phyloP scores from a whole-genome alignment of 2,797 vertebrate genomes.

The Gymnothorax reevesii region DNA sequence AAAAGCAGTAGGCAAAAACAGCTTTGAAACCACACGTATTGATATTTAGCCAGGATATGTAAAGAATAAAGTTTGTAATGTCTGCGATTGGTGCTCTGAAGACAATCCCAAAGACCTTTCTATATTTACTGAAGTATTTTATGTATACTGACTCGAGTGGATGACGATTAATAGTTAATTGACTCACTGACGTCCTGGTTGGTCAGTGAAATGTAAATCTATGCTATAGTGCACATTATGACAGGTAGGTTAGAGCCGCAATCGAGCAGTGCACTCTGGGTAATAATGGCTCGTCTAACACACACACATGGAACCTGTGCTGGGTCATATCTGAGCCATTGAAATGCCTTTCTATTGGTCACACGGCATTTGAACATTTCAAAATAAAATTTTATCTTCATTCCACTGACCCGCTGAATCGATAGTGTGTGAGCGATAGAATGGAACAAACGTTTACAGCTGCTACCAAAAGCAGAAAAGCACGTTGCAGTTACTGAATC shows the following conservation, averaged over 20 bases:
- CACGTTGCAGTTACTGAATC: too few relatives aligned
- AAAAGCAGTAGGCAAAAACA: too few relatives aligned
- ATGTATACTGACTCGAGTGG: too few relatives aligned
- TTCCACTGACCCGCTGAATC: background rate
- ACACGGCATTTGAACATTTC: too few relatives aligned
- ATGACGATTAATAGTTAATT: too few relatives aligned
- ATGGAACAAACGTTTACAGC: background rate
- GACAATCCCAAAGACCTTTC: too few relatives aligned
- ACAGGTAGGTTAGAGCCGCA: background rate
- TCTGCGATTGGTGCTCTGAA: background rate
- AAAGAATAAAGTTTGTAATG: background rate
- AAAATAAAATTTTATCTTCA: background rate
- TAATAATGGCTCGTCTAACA: background rate
- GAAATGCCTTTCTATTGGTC: too few relatives aligned
- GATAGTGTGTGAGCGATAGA: background rate
- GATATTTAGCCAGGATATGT: background rate
- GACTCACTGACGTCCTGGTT: too few relatives aligned
- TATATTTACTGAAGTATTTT: too few relatives aligned
- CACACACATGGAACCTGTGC: background rate
- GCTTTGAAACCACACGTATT: background rate
- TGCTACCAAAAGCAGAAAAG: too few relatives aligned
- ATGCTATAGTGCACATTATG: background rate
- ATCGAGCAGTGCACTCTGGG: background rate
- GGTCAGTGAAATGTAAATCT: background rate
- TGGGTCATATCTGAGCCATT: background rate